Percentiles rank a stretch among this genome's conserved stretches.
These are phyloP conservation scores for Talpa occidentalis DNA, from an alignment of 2,113 vertebrate species.

Conservation along the genomic window DNA sequence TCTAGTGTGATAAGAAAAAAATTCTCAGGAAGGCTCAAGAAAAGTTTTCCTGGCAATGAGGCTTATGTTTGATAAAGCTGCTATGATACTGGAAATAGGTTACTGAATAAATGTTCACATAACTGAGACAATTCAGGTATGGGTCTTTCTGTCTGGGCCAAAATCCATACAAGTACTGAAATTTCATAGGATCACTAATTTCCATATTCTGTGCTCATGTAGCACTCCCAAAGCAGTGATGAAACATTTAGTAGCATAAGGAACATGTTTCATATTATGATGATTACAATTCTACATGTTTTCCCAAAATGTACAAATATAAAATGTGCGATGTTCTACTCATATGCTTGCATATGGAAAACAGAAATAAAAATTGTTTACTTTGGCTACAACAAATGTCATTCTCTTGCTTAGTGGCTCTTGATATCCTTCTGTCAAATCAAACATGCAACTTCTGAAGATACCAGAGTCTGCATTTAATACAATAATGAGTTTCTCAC, in stretches of 20 bases:
- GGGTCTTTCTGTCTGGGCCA: background rate
- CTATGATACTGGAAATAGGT: background rate
- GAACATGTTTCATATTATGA: background rate
- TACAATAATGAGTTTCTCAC: background rate
- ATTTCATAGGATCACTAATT: background rate
- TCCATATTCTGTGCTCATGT: background rate
- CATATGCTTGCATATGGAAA: slow-evolving; percentile 52
- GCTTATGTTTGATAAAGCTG: background rate
- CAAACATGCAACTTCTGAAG: background rate
- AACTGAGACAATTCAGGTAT: background rate
- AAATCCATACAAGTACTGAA: background rate
- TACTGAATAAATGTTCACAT: background rate
- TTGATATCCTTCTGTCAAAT: slow-evolving; percentile 53
- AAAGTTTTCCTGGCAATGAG: background rate
- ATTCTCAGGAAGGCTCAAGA: background rate
- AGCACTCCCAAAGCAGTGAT: background rate
- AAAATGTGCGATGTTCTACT: slow-evolving; percentile 49
- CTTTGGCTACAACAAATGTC: slow-evolving; percentile 26
- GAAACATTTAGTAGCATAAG: slow-evolving; percentile 8
- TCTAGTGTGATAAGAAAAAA: background rate
- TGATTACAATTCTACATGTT: slow-evolving; percentile 15
- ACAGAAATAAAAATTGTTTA: slow-evolving; percentile 59
- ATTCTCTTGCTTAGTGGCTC: slow-evolving; percentile 50
- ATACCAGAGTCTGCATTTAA: slow-evolving; percentile 9
- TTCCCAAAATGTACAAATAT: slow-evolving; percentile 52